These are phyloP conservation scores for Toxonevra muliebris DNA, from an alignment of 2,888 invertebrate species.

Conservation along the genomic window DNA sequence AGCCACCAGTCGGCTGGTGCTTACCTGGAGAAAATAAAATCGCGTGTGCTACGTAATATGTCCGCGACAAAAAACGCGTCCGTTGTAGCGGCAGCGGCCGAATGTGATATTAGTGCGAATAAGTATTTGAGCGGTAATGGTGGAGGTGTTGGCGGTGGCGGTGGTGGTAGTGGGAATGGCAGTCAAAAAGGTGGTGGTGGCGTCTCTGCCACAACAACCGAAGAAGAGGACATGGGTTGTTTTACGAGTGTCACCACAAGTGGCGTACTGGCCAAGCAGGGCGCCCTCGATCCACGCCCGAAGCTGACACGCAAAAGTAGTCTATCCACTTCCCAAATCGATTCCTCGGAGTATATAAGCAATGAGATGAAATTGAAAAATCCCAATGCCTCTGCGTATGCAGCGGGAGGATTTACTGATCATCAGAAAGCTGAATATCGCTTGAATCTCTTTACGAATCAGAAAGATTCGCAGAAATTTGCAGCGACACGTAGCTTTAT, in stretches of 20 bases:
- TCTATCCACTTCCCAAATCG: constrained; percentile 76
- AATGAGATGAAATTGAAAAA: constrained; percentile 59
- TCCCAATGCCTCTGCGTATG: constrained; percentile 49
- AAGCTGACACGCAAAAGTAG: constrained; percentile 69
- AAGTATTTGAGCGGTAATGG: too few relatives aligned
- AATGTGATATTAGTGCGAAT: too few relatives aligned
- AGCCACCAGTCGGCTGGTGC: constrained; percentile 60
- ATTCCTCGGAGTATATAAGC: constrained; percentile 71
- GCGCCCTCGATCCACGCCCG: constrained; percentile 62
- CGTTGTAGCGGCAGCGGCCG: not conserved
- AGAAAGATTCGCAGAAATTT: constrained; percentile 49
- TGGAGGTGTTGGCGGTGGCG: constrained; percentile 16
- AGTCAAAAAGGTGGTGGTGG: constrained; percentile 63
- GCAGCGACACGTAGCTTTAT: constrained; percentile 45
- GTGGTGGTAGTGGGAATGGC: constrained; percentile 61
- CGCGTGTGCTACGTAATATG: constrained; percentile 69
- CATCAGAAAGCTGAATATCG: constrained; percentile 64
- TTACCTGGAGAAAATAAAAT: constrained; percentile 72
- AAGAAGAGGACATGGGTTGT: constrained; percentile 67
- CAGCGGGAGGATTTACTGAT: constrained; percentile 59
- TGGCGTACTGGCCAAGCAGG: constrained; percentile 72
- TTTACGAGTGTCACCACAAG: constrained; percentile 79
- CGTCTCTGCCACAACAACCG: constrained; percentile 51
- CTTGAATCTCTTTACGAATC: constrained; percentile 61
- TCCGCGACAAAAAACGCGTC: constrained; percentile 38